Evolutionary conservation across 2,797 vertebrate species (phyloP), one percentile per base, ranked within the genome.

Genomic region (Leptodactylus fallax): DNA sequence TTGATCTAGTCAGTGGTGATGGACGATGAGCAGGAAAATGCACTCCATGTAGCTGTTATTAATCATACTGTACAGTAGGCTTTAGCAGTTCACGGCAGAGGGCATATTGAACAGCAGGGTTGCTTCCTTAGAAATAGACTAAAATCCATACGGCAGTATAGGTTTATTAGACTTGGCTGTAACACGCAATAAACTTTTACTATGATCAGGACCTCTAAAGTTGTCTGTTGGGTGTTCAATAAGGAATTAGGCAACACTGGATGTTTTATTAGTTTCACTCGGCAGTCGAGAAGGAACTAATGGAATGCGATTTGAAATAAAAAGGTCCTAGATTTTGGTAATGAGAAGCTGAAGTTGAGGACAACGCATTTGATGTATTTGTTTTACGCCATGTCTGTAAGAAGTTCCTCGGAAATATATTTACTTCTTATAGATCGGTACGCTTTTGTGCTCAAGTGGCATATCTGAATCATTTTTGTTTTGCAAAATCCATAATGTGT

Each of bases 391-490:
- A 23, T 27, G 12, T 27, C 58, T 74, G 8, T 45, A 72, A 76
- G 27, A 61, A 81, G 53, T 25, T 87, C 12, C 21, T 74, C 1
- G 23, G 21, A 87, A 79, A 80, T 61, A 80, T 80, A 88, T 88
- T 80, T 80, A 83, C 72, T 47, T 69, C 21, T 21, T 53, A 81
- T 72, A 78, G 65, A 83, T 79, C n/a, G 71, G 47, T 81, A 47
- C 14, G 25, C 23, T 86, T 72, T 78, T 78, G 76, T 69, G 88
- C 88, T 83, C 61, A 83, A 86, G 85, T 87, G 80, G 23, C 85
- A 77, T 78, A 79, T 79, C 53, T 82, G 55, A 89, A 83, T 83
- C 61, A 89, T 86, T 89, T 89, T 83, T 86, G 85, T 83, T 82
- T 86, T 77, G 61, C 61, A 89, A 83, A 83, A 87, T 83, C 88